Base-by-base conservation (phyloP, 2,797 vertebrate species). In the Coccyzus lansbergi region DNA sequence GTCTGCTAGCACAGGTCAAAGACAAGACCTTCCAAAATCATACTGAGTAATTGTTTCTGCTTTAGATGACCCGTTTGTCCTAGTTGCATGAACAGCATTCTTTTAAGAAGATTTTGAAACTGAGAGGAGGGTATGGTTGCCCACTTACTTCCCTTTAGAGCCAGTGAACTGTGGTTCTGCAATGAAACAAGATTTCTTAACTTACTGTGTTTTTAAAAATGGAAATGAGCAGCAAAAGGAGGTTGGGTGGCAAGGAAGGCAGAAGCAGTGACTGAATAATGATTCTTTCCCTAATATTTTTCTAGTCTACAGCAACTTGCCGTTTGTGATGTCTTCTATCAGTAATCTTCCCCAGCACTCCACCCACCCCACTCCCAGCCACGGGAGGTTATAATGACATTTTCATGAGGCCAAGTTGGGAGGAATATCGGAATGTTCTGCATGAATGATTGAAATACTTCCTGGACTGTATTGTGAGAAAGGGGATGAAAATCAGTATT, bases 231-330 rank as follows among this genome's bases (percentile, higher is more conserved):
- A 70, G 68, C 55, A 89, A 29, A 72, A 56, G 68, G 62, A 65
- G 34, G 16, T 26, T 4, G 20, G 10, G 28, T 81, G 40, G 9
- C 36, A 36, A 64, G 51, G 58, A 86, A 29, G 38, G 25, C 60
- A 49, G 15, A 60, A 6, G 29, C 29, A 34, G 60, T 74, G 60
- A 44, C 58, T 0, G 0, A 63, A 7, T 14, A 29, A 40, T 78
- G 38, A 48, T 78, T 13, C 13, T 75, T 63, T 9, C 19, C 20
- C 15, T 44, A 28, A 38, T 88, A 29, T 33, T 83, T 63, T 80
- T 58, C 48, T 71, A 6, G 24, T 72, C 26, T 62, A 80, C 13
- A 48, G n/a, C 38, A 79, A 17, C 26, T 83, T 65, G 34, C 31
- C 33, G 29, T 58, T 85, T 67, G 62, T 28, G 40, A 38, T 58